phyloP scores from a whole-genome alignment of 2,888 invertebrate species.

The Osmoderma eremita region DNA sequence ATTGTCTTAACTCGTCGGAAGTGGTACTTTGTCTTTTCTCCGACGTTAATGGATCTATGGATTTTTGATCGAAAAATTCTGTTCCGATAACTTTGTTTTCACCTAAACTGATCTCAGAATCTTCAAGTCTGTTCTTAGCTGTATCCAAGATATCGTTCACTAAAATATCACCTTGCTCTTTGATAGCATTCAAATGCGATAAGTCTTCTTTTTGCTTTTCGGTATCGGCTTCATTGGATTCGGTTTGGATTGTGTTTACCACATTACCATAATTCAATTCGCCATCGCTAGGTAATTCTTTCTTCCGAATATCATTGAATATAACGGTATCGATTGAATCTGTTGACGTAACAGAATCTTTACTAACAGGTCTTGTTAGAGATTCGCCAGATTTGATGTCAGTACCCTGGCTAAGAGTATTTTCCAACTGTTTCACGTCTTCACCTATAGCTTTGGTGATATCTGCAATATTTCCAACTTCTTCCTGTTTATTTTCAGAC shows the following conservation, averaged over 20 bases:
- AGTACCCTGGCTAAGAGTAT: conserved; percentile 22
- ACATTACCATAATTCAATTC: neutral
- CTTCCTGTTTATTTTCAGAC: conserved; percentile 3
- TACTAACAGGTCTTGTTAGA: conserved; percentile 47
- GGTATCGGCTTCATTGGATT: neutral
- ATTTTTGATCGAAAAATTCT: conserved; percentile 14
- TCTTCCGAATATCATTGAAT: conserved; percentile 41
- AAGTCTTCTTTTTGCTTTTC: neutral
- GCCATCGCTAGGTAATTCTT: neutral
- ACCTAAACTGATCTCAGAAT: conserved; percentile 14
- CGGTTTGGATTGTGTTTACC: neutral
- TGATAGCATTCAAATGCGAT: conserved; percentile 1
- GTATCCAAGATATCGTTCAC: conserved; percentile 30
- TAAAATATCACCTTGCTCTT: conserved; percentile 22
- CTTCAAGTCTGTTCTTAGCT: conserved; percentile 30
- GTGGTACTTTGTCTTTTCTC: conserved; percentile 29
- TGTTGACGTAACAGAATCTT: conserved; percentile 52
- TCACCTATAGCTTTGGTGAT: conserved; percentile 24
- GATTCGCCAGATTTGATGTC: conserved; percentile 8
- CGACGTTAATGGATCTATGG: conserved; percentile 29
- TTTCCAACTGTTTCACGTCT: conserved; percentile 27
- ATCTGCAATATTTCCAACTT: conserved; percentile 29
- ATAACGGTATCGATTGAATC: conserved; percentile 54
- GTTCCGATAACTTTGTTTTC: conserved; percentile 22
- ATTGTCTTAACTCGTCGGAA: conserved; percentile 26